phyloP scores from a whole-genome alignment of 2,888 invertebrate species.

The Agrotis ipsilon region DNA sequence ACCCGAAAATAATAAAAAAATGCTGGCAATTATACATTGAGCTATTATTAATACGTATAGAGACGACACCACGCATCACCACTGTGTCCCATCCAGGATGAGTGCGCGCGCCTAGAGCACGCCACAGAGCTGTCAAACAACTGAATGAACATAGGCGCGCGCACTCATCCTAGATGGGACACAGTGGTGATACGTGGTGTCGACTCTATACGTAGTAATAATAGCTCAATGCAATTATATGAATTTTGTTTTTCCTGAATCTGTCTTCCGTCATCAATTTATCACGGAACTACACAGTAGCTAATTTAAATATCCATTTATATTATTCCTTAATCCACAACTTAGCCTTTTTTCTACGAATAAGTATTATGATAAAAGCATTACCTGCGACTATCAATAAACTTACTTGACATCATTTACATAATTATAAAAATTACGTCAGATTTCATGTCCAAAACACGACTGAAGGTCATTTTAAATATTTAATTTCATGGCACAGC shows the following conservation, averaged over 20 bases:
- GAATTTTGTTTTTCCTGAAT: background rate
- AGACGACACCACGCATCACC: too few species aligned
- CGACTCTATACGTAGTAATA: too few species aligned
- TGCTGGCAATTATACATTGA: too few species aligned
- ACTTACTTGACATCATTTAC: conserved; percentile 31
- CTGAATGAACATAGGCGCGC: too few species aligned
- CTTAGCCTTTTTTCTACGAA: conserved; percentile 28
- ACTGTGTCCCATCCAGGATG: too few species aligned
- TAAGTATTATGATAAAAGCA: conserved; percentile 28
- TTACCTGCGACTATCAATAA: conserved; percentile 28
- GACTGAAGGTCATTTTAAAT: conserved; percentile 29
- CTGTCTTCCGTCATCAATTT: background rate
- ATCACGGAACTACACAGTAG: background rate
- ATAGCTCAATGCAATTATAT: too few species aligned
- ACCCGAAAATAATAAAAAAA: background rate
- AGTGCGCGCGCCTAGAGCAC: too few species aligned
- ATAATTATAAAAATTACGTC: conserved; percentile 36
- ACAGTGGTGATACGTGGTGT: too few species aligned
- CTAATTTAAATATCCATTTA: background rate
- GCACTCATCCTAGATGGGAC: too few species aligned
- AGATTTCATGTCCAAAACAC: conserved; percentile 36
- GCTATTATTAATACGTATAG: too few species aligned
- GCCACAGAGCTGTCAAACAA: too few species aligned
- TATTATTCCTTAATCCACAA: conserved; percentile 18
- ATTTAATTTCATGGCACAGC: conserved; percentile 41